A percentile compares a stretch with the other conserved stretches of the same genome.
phyloP scores from a whole-genome alignment of 2,797 vertebrate genomes.

The Xenopus petersii region DNA sequence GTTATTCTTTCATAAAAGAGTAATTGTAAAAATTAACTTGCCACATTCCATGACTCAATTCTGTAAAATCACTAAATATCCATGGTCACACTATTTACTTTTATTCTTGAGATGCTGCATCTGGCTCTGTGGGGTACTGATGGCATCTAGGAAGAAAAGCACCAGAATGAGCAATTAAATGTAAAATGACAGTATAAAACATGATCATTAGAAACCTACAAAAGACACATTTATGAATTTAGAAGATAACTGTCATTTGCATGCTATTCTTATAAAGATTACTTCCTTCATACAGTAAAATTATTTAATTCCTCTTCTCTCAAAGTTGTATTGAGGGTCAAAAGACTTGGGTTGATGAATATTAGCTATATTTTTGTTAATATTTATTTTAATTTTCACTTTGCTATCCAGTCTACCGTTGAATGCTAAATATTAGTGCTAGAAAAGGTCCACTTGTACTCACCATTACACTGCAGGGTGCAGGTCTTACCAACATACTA shows the following conservation, averaged over 20 bases:
- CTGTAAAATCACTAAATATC: constrained; percentile 76
- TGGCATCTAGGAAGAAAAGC: constrained; percentile 83
- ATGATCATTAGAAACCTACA: constrained; percentile 86
- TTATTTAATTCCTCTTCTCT: too few species aligned
- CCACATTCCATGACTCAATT: constrained; percentile 79
- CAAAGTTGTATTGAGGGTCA: too few species aligned
- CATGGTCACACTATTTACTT: constrained; percentile 78
- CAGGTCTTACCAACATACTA: too few species aligned
- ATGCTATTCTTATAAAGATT: too few species aligned
- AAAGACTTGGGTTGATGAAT: too few species aligned
- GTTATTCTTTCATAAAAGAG: constrained; percentile 73
- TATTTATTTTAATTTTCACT: too few species aligned
- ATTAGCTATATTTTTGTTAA: too few species aligned
- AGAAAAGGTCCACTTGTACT: too few species aligned
- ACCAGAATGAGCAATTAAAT: constrained; percentile 88
- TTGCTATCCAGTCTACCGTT: too few species aligned
- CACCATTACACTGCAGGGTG: too few species aligned
- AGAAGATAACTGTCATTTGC: constrained; percentile 82
- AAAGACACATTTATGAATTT: constrained; percentile 90
- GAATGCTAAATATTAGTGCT: too few species aligned
- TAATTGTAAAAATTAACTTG: constrained; percentile 91
- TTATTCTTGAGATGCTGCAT: constrained; percentile 76
- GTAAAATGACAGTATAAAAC: constrained; percentile 91
- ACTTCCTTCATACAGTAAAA: too few species aligned
- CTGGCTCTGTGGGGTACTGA: constrained; percentile 80